Percentiles rank a stretch among this genome's conserved stretches.
Conservation (phyloP, 2,888 invertebrate genomes). For the Idaea biselata region DNA sequence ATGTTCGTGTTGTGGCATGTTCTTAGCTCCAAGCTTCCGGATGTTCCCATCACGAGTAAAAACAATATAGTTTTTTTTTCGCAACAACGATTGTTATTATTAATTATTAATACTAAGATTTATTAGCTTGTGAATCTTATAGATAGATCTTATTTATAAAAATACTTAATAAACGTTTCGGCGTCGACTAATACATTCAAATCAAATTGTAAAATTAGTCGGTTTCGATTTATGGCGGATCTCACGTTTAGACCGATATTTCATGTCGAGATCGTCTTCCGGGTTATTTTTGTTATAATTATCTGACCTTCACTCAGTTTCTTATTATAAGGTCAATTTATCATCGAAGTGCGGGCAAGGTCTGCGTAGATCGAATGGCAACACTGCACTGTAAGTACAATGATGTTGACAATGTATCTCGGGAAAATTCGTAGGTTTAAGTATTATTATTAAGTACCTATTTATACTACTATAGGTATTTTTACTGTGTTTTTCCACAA, state of each 20-base stretch:
- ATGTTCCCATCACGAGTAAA: too few relatives aligned
- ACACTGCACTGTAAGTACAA: neutral
- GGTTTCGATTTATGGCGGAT: constrained; percentile 37
- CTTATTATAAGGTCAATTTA: constrained; percentile 49
- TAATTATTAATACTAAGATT: neutral
- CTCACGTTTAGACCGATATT: constrained; percentile 59
- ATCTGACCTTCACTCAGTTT: constrained; percentile 49
- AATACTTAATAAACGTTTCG: neutral
- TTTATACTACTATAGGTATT: too few relatives aligned
- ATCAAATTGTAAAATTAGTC: constrained; percentile 16
- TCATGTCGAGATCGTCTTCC: constrained; percentile 53
- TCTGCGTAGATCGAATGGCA: constrained; percentile 15
- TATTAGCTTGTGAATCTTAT: neutral
- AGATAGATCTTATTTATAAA: too few relatives aligned
- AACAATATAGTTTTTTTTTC: too few relatives aligned
- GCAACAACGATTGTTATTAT: too few relatives aligned
- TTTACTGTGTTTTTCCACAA: too few relatives aligned
- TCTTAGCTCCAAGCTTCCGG: too few relatives aligned
- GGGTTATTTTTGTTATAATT: constrained; percentile 60
- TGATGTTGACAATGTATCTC: neutral
- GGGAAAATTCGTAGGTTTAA: neutral
- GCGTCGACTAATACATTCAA: constrained; percentile 11
- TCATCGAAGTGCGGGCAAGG: constrained; percentile 55
- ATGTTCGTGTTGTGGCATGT: too few relatives aligned
- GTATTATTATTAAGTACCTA: too few relatives aligned